phyloP scores from a whole-genome alignment of 2,113 vertebrate species.

The Gopherus flavomarginatus region DNA sequence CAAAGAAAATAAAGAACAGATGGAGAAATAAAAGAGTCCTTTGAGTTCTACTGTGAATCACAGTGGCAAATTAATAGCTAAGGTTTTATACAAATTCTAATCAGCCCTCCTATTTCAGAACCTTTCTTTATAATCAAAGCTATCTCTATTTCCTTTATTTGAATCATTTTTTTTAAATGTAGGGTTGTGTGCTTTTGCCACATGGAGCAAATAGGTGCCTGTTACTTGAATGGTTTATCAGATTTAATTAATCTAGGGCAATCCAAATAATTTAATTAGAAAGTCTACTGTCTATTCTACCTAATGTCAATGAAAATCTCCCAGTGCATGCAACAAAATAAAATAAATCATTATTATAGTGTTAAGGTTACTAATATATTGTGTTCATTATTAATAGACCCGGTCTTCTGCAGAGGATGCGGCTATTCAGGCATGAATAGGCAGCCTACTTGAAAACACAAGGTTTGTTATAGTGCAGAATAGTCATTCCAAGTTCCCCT shows the following conservation, averaged over 20 bases:
- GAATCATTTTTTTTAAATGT: background rate
- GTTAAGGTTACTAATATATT: background rate
- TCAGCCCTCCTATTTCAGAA: background rate
- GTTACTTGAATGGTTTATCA: background rate
- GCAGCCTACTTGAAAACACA: background rate
- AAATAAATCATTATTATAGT: background rate
- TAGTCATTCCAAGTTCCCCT: background rate
- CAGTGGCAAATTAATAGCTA: background rate
- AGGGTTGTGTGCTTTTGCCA: background rate
- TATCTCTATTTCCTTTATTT: background rate
- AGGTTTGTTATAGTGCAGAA: background rate
- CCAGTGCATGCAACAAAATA: background rate
- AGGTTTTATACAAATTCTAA: background rate
- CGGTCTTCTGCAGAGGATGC: background rate
- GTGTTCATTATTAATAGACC: background rate
- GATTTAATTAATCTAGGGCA: background rate
- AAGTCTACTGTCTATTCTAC: background rate
- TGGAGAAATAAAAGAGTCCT: background rate
- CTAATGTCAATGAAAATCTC: background rate
- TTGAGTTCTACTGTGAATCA: background rate
- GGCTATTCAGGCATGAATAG: background rate
- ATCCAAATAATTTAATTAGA: background rate
- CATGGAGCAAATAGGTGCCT: background rate
- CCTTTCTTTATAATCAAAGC: background rate
- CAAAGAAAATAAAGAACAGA: background rate